These are phyloP conservation scores for Abrostola triplasia DNA, from an alignment of 2,888 invertebrate species.

Conservation along the genomic window DNA sequence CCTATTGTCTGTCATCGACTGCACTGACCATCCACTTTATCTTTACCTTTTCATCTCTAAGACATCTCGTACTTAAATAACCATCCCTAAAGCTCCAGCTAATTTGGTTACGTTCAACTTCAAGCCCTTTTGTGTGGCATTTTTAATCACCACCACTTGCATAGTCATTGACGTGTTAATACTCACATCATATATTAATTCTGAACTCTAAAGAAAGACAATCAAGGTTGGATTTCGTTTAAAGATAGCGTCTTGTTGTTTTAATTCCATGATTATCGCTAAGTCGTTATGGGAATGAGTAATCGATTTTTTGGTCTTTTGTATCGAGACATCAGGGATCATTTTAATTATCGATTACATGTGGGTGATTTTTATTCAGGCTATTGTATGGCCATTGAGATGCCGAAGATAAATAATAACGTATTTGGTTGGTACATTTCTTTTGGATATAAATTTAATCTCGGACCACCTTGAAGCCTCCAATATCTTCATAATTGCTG, in stretches of 20 bases:
- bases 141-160: conserved; percentile 70
- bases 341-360: conserved; percentile 62
- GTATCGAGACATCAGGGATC: conserved; percentile 51
- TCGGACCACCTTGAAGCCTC: conserved; percentile 12
- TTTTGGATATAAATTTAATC: conserved; percentile 31
- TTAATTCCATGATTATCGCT: conserved; percentile 52
- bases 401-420: conserved; percentile 55
- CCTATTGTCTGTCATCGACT: conserved; percentile 53
- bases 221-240: conserved; percentile 22
- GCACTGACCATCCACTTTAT: conserved; percentile 23
- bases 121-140: conserved; percentile 61
- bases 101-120: conserved; percentile 40
- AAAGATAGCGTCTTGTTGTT: conserved; percentile 29
- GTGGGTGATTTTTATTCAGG: conserved; percentile 34
- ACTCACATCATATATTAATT: conserved; percentile 29
- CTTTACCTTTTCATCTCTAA: conserved; percentile 7
- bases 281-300: conserved; percentile 62
- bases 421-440: conserved; percentile 47
- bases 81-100: conserved; percentile 47
- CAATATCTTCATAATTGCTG: not conserved
- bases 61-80: not conserved
- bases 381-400: conserved; percentile 16
- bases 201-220: conserved; percentile 4
- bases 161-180: conserved; percentile 61
- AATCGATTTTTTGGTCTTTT: conserved; percentile 62